These are phyloP conservation scores for Entomyzon cyanotis DNA, from an alignment of 2,113 vertebrate genomes.

Conservation along the genomic window DNA sequence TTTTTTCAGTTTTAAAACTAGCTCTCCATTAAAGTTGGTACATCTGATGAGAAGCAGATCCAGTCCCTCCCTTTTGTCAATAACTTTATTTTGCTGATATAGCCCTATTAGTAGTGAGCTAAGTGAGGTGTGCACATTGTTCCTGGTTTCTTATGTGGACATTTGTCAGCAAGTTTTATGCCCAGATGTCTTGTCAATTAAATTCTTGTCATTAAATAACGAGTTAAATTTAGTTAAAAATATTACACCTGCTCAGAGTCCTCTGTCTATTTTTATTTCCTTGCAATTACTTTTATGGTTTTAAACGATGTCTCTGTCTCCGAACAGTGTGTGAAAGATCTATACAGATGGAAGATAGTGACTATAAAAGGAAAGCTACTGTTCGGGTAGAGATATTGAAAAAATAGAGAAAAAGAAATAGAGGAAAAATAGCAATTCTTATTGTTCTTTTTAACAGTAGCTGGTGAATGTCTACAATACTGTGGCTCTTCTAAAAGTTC, in stretches of 20 bases:
- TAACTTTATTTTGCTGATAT: background rate
- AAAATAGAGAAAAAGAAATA: background rate
- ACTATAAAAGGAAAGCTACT: background rate
- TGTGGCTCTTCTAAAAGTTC: background rate
- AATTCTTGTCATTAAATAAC: background rate
- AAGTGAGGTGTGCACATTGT: background rate
- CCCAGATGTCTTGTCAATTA: slow-evolving; percentile 6
- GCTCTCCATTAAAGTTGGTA: background rate
- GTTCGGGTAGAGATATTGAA: background rate
- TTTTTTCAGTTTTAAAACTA: background rate
- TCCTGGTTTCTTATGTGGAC: background rate
- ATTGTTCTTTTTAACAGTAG: background rate
- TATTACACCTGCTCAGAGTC: background rate
- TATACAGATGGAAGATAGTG: background rate
- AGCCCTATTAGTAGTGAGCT: background rate
- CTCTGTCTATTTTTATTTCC: slow-evolving; percentile 24
- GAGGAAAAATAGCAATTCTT: background rate
- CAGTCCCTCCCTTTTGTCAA: background rate
- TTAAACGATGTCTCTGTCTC: background rate
- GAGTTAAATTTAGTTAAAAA: background rate
- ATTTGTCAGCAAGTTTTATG: slow-evolving; percentile 26
- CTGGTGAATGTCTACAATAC: background rate
- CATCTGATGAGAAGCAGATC: background rate
- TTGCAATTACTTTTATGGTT: background rate
- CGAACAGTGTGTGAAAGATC: background rate